Evolutionary conservation across 2,113 vertebrate species (phyloP).

Genomic region (Ovis aries): ARS-UI_Ramb_v3.0 NC_056065.1:45275501-45276000

Average conservation of each 20-base stretch:
- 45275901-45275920: conserved; percentile 67
- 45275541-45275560: background rate
- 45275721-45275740: background rate
- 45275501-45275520: background rate
- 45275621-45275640: background rate
- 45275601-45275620: background rate
- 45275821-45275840: fast-evolving
- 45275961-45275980: conserved; percentile 67
- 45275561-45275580: background rate
- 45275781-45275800: fast-evolving
- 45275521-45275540: too few relatives aligned
- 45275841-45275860: background rate
- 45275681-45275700: background rate
- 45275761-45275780: too few relatives aligned
- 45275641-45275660: background rate
- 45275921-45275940: conserved; percentile 73
- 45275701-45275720: fast-evolving
- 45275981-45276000: conserved; percentile 52
- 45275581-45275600: background rate
- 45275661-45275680: background rate
- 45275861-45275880: background rate
- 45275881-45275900: background rate
- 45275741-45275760: background rate
- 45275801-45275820: background rate
- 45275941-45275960: conserved; percentile 60